Percentiles rank a stretch among this genome's conserved stretches.
phyloP scores from a whole-genome alignment of 1,140 invertebrate species.

The Drosophila truncata region DNA sequence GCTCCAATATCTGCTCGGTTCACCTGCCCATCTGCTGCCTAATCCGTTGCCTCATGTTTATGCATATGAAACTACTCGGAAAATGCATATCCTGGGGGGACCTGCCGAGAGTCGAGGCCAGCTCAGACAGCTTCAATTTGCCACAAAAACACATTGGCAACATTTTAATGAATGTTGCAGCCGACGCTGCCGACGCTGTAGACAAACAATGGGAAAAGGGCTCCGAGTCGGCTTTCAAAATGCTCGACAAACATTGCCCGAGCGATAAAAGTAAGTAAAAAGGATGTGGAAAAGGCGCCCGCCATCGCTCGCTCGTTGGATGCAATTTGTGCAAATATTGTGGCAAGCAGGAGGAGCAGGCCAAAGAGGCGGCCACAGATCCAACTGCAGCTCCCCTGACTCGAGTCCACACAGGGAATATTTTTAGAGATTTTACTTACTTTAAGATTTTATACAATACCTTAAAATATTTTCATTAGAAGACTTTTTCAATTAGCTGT shows the following conservation, averaged over 20 bases:
- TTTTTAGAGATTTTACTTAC: background rate
- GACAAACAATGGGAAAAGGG: slow-evolving; percentile 74
- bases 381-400: slow-evolving; percentile 35
- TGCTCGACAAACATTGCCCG: slow-evolving; percentile 76
- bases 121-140: slow-evolving; percentile 76
- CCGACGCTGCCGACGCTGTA: slow-evolving; percentile 27
- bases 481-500: too few relatives aligned
- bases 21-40: slow-evolving; percentile 32
- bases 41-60: slow-evolving; percentile 55
- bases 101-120: slow-evolving; percentile 17
- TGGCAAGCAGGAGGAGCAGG: slow-evolving; percentile 42
- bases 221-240: slow-evolving; percentile 60
- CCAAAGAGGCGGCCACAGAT: slow-evolving; percentile 17
- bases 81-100: slow-evolving; percentile 58
- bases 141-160: slow-evolving; percentile 83
- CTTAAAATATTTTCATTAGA: too few relatives aligned
- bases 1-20: slow-evolving; percentile 19
- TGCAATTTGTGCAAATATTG: slow-evolving; percentile 78
- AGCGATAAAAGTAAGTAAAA: slow-evolving; percentile 77
- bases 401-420: slow-evolving; percentile 7
- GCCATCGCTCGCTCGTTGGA: slow-evolving; percentile 46
- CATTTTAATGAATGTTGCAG: slow-evolving; percentile 82
- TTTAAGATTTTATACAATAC: too few relatives aligned
- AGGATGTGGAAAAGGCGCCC: slow-evolving; percentile 55
- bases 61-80: slow-evolving; percentile 64